Base-by-base conservation (phyloP, 2,797 vertebrate species). In the Prunella strophiata region DNA sequence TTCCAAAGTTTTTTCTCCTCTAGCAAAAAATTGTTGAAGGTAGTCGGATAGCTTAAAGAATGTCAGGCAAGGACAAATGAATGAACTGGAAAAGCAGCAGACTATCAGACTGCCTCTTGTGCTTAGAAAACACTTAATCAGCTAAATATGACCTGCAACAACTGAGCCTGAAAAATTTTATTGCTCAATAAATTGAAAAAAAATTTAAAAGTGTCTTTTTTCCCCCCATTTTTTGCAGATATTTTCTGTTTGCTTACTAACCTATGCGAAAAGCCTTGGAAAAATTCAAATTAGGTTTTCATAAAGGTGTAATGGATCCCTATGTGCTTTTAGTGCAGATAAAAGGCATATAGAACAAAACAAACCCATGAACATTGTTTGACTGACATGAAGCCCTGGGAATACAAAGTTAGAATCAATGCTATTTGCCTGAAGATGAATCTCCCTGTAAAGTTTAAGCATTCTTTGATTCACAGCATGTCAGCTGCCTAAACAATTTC, bases 41-140 rank as follows among this genome's bases (percentile, higher is more conserved):
- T 48, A 2, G 5, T 87, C 8, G 3, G 23, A 8, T 73, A 65
- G 17, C 29, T 82, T 92, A 34, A 89, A 34, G 18, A 87, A 68
- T 72, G 36, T 55, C 48, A 91, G 26, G 6, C 48, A 57, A 73
- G 55, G 48, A 73, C 43, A 76, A 82, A 48, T 52, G 21, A 54
- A 40, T 62, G 43, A 17, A 63, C 40, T 26, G 15, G 11, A 40
- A 75, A 81, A 75, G n/a, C 16, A 78, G 9, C 34, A 75, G 51
- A 84, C n/a, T 65, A 13, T 10, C 38, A 75, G n/a, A 29, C 47
- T 73, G 25, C 13, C 43, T 91, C 13, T 48, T 43, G 16, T 89
- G 48, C 78, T 73, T 63, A 76, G 59, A 71, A 93, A 94, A 76
- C 20, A 68, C 27, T 72, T 88, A 16, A 45, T 93, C 40, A 22